phyloP scores from a whole-genome alignment of 2,113 vertebrate species.

The Alligator mississippiensis region DNA sequence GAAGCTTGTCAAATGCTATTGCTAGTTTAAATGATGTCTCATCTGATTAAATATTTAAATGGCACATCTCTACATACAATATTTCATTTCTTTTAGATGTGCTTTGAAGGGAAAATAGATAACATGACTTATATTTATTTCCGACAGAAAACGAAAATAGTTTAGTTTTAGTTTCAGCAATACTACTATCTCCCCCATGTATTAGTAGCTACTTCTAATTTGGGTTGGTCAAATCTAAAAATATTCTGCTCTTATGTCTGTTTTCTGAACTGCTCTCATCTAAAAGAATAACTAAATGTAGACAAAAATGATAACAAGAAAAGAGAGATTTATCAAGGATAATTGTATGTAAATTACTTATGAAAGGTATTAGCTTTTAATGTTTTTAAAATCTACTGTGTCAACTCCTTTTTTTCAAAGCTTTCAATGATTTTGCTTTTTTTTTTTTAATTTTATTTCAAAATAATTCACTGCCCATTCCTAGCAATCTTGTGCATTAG shows the following conservation, averaged over 20 bases:
- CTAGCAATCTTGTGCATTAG: not conserved
- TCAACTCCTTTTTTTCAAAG: not conserved
- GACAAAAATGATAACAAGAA: not conserved
- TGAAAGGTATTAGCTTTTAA: not conserved
- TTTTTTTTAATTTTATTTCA: not conserved
- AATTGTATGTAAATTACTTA: not conserved
- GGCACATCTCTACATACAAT: not conserved
- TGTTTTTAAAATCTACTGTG: not conserved
- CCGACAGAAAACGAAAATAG: rapidly evolving
- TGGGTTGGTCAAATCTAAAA: not conserved
- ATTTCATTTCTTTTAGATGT: not conserved
- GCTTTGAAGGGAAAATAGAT: not conserved
- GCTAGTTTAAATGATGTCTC: not conserved
- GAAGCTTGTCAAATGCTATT: not conserved
- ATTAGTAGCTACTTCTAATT: not conserved
- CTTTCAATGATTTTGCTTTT: not conserved
- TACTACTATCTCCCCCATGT: not conserved
- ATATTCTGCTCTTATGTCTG: rapidly evolving
- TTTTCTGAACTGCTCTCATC: not conserved
- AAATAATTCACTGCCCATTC: not conserved
- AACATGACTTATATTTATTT: not conserved
- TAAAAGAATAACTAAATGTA: rapidly evolving
- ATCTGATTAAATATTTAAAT: not conserved
- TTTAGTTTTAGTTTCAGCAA: not conserved
- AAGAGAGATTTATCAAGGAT: not conserved